Conservation (phyloP, 2,113 vertebrate genomes). For the Pygoscelis adeliae region DNA sequence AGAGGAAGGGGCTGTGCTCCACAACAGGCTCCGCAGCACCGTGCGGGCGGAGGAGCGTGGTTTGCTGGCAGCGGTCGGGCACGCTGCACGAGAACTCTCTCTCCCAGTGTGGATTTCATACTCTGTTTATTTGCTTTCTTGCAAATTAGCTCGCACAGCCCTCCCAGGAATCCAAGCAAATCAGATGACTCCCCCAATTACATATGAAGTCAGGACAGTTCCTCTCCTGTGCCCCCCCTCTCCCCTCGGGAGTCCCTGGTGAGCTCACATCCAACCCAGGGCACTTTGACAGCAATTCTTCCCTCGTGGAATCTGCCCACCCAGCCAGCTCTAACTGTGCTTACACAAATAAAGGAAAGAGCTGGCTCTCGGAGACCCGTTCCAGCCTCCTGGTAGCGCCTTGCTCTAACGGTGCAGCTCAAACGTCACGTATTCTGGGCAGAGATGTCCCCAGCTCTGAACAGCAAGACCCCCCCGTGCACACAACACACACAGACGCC, state of each 20-base stretch:
- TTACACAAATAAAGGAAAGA: background rate
- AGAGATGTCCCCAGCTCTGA: background rate
- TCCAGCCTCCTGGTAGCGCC: rapidly evolving
- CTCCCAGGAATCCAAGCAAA: background rate
- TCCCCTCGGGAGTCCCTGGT: too few relatives aligned
- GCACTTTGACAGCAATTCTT: background rate
- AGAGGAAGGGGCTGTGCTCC: background rate
- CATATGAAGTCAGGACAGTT: rapidly evolving
- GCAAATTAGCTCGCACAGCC: background rate
- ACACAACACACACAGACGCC: background rate
- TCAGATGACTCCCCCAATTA: rapidly evolving
- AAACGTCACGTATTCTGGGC: rapidly evolving
- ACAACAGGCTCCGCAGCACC: rapidly evolving
- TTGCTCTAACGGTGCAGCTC: background rate
- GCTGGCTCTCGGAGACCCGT: too few relatives aligned
- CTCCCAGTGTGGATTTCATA: rapidly evolving
- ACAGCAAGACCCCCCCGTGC: background rate
- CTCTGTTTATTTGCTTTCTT: background rate
- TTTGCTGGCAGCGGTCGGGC: background rate
- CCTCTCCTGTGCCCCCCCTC: too few relatives aligned
- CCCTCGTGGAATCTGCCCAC: background rate
- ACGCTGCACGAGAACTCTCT: rapidly evolving
- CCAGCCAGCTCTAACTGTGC: too few relatives aligned
- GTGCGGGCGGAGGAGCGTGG: rapidly evolving
- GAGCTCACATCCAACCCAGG: background rate